Conservation (phyloP, 2,888 invertebrate species). For the Dermolepida albohirtum region DNA sequence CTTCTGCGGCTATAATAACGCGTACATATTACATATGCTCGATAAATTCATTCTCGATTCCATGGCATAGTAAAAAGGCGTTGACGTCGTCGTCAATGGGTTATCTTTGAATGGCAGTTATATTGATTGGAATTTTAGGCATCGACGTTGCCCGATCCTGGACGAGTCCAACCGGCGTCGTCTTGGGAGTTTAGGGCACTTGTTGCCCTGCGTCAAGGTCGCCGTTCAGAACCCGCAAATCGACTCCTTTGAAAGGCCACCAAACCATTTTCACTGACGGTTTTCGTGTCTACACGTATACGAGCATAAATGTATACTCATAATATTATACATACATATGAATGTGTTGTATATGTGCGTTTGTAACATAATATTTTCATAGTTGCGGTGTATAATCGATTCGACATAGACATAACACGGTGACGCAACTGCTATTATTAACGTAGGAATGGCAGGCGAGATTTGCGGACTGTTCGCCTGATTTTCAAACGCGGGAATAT, state of each 20-base stretch:
- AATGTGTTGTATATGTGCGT: conserved; percentile 11
- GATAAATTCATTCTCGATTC: conserved; percentile 38
- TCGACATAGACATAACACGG: conserved; percentile 58
- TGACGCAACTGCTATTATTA: conserved; percentile 59
- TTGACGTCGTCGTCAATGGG: conserved; percentile 40
- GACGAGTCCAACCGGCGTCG: conserved; percentile 51
- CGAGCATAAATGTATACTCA: background rate
- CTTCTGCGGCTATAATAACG: conserved; percentile 8
- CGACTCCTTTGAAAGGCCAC: conserved; percentile 5
- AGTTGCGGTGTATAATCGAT: conserved; percentile 50
- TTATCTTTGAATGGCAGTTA: conserved; percentile 52
- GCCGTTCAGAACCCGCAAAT: conserved; percentile 1
- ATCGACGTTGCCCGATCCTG: conserved; percentile 50
- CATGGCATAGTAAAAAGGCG: conserved; percentile 38
- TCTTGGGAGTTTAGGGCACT: conserved; percentile 48
- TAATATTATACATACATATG: background rate
- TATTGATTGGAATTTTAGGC: conserved; percentile 56
- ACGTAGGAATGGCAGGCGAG: conserved; percentile 40
- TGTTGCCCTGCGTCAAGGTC: conserved; percentile 49
- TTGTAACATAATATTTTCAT: conserved; percentile 49
- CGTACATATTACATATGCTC: conserved; percentile 24
- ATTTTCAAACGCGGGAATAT: conserved; percentile 47
- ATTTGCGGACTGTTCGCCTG: conserved; percentile 40
- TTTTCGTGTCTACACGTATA: conserved; percentile 7
- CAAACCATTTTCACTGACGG: background rate